Base-by-base conservation (phyloP, 2,888 invertebrate genomes). In the Sipha maydis region DNA sequence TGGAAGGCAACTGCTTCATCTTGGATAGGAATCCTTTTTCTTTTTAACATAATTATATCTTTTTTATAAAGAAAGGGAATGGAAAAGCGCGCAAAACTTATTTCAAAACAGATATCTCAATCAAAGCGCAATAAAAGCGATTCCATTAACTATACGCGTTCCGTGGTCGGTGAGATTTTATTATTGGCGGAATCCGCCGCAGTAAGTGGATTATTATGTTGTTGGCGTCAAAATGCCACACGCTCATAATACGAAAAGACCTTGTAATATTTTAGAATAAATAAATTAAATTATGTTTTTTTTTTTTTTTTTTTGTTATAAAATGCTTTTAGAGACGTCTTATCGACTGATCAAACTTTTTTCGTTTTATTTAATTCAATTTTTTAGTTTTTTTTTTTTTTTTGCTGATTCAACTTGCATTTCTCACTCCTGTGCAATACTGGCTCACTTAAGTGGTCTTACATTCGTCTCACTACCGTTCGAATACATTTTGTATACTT, bases 151-250 rank as follows among this genome's bases (percentile, higher is more conserved):
- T 54, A 9, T 56, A 9, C 61, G 28, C 38, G 56, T 69, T 69
- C 38, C 28, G 25, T 73, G 71, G 83, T 31, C n/a, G 73, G 73
- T 73, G 28, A 61, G 61, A 67, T 83, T 83, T 83, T 75, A 83
- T 83, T 83, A 83, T 83, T 75, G 75, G 73, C n/a, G 34, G n/a
- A 54, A 83, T 83, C 73, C n/a, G n/a, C n/a, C 41, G 31, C 28
- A 61, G 76, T 85, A 85, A 85, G 85, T 85, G 83, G 80, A 89
- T 89, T 88, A 84, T 89, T 80, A 80, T 89, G 85, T 86, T 71
- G 89, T 76, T 31, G 61, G 61, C 77, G 89, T 89, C 84, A 85
- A 80, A 84, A 89, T 83, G 80, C 75, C 71, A 89, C 61, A 89
- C 83, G 79, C 61, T 79, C 85, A 54, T 85, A 71, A 48, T 82